Evolutionary conservation across 2,797 vertebrate species (phyloP).

Genomic region (Micrastur ruficollis): DNA sequence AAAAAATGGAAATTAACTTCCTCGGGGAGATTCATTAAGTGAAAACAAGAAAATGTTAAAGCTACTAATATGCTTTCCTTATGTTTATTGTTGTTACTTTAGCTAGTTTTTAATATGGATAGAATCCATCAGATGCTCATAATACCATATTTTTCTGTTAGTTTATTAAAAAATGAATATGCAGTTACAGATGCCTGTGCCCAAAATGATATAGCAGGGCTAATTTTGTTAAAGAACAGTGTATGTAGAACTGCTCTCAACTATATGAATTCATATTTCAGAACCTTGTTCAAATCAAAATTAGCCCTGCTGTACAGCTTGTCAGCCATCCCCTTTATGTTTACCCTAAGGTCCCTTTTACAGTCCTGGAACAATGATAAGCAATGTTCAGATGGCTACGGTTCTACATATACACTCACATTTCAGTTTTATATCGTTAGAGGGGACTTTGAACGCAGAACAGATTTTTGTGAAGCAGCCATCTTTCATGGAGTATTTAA

Average conservation of each 20-base stretch:
- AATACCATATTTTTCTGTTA: background rate
- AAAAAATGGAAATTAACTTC: background rate
- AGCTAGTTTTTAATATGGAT: background rate
- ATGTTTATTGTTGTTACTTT: background rate
- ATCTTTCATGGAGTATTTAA: background rate
- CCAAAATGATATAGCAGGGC: background rate
- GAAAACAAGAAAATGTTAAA: background rate
- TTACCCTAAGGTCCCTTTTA: background rate
- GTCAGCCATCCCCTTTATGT: background rate
- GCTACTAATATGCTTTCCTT: background rate
- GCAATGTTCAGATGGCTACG: background rate
- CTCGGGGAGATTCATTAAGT: accelerated
- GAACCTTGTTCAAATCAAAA: background rate
- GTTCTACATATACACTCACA: background rate
- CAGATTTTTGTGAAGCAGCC: background rate
- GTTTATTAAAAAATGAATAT: background rate
- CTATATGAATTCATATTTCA: background rate
- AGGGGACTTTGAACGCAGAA: background rate
- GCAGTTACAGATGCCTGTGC: background rate
- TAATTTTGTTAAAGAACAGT: background rate
- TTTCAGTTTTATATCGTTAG: background rate
- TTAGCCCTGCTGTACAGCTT: background rate
- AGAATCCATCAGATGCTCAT: background rate
- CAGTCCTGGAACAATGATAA: background rate
- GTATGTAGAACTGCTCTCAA: background rate